phyloP scores from a whole-genome alignment of 2,888 invertebrate species.

The Chaitophorus viminalis region DNA sequence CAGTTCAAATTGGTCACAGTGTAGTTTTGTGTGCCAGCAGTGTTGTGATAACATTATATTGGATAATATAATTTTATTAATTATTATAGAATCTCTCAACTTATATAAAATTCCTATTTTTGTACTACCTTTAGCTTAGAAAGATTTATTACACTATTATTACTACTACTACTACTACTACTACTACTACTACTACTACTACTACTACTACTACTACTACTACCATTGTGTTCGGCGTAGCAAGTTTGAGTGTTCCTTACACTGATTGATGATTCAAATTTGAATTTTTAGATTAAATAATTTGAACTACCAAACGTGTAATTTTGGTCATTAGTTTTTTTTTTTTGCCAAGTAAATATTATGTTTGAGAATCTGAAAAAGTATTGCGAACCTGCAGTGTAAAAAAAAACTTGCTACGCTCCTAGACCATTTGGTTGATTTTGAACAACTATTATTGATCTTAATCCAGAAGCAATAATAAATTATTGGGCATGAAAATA shows the following conservation, averaged over 20 bases:
- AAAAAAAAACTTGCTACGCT: background rate
- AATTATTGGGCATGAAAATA: background rate
- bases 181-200: background rate
- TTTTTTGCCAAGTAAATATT: background rate
- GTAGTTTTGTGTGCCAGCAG: background rate
- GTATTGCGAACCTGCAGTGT: background rate
- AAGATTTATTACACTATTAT: slow-evolving; percentile 24
- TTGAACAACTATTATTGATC: background rate
- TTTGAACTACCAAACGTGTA: too few relatives aligned
- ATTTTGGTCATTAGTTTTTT: background rate
- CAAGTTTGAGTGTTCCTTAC: background rate
- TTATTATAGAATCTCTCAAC: slow-evolving; percentile 29
- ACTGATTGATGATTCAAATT: background rate
- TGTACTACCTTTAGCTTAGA: slow-evolving; percentile 15
- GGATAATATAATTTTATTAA: background rate
- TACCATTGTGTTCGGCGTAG: slow-evolving; percentile 14
- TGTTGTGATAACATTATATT: slow-evolving; percentile 6
- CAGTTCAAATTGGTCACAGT: background rate
- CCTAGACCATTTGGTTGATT: background rate
- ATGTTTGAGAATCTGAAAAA: background rate
- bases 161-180: slow-evolving; percentile 1
- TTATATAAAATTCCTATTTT: slow-evolving; percentile 47
- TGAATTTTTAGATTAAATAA: too few relatives aligned
- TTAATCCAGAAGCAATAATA: background rate
- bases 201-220: background rate